Evolutionary conservation across 2,888 invertebrate species (phyloP).

Genomic region (Eurytoma adleriae): DNA sequence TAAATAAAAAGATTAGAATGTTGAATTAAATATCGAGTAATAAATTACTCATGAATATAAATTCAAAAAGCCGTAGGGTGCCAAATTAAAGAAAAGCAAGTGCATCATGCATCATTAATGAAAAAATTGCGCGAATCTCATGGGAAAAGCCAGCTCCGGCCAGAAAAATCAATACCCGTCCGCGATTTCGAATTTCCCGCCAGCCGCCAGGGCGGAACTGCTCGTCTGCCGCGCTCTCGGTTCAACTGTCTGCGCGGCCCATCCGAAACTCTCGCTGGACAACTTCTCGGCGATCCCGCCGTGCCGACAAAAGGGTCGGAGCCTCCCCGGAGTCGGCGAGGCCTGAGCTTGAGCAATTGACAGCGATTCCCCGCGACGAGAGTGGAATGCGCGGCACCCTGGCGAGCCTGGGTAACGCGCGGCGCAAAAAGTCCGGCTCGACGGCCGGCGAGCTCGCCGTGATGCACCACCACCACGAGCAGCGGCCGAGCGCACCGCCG

Average conservation of each 20-base stretch:
- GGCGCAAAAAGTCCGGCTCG: slow-evolving; percentile 55
- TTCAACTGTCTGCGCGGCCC: slow-evolving; percentile 43
- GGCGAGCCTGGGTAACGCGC: slow-evolving; percentile 44
- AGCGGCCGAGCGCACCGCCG: not conserved
- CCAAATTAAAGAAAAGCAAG: too few species aligned
- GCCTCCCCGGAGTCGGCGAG: not conserved
- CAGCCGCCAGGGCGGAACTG: slow-evolving; percentile 62
- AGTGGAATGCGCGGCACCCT: slow-evolving; percentile 36
- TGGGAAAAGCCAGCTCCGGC: not conserved
- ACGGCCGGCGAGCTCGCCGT: not conserved
- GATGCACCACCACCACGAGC: slow-evolving; percentile 7
- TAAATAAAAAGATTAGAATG: too few species aligned
- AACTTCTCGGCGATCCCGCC: not conserved
- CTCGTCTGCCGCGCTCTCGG: slow-evolving; percentile 59
- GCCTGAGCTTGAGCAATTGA: not conserved
- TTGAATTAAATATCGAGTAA: too few species aligned
- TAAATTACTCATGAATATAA: too few species aligned
- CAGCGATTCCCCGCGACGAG: not conserved
- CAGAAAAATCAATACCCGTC: slow-evolving; percentile 37
- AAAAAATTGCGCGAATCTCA: not conserved
- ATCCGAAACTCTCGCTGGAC: not conserved
- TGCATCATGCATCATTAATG: too few species aligned
- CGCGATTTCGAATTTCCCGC: slow-evolving; percentile 47
- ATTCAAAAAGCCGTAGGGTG: too few species aligned
- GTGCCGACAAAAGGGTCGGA: not conserved